These are phyloP conservation scores for Sipha maydis DNA, from an alignment of 2,888 invertebrate genomes.

Conservation along the genomic window DNA sequence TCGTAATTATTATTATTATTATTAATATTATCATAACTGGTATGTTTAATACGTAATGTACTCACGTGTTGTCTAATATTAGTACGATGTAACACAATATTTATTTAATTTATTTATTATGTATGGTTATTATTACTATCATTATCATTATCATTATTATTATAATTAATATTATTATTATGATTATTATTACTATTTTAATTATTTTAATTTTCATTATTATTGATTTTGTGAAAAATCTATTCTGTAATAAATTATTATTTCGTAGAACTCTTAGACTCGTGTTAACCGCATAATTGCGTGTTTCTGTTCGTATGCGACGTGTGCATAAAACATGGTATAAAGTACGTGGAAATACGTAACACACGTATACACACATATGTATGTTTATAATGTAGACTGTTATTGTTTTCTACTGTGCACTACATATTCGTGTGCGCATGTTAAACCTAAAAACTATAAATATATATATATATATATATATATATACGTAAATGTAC, in stretches of 20 bases:
- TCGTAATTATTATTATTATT: not conserved
- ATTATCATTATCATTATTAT: not conserved
- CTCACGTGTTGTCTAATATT: not conserved
- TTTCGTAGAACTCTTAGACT: not conserved
- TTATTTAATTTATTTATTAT: not conserved
- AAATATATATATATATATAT: too few relatives aligned
- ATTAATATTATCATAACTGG: not conserved
- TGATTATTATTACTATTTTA: not conserved
- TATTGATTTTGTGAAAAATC: conserved; percentile 3
- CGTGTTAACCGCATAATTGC: not conserved
- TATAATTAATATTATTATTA: conserved; percentile 23
- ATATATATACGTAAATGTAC: too few relatives aligned
- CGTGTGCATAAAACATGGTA: not conserved
- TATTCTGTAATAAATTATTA: conserved; percentile 27
- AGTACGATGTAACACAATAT: not conserved
- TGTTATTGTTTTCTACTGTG: conserved; percentile 5
- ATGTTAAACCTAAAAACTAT: too few relatives aligned
- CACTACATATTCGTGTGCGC: not conserved
- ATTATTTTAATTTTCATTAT: conserved; percentile 12
- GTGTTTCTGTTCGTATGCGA: not conserved
- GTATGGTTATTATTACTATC: not conserved
- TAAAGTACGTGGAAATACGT: not conserved
- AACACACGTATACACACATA: not conserved
- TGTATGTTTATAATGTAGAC: not conserved
- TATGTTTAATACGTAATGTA: not conserved